Percentiles rank a stretch among this genome's conserved stretches.
These are phyloP conservation scores for Nestor notabilis DNA, from an alignment of 2,113 vertebrate genomes.

Conservation along the genomic window DNA sequence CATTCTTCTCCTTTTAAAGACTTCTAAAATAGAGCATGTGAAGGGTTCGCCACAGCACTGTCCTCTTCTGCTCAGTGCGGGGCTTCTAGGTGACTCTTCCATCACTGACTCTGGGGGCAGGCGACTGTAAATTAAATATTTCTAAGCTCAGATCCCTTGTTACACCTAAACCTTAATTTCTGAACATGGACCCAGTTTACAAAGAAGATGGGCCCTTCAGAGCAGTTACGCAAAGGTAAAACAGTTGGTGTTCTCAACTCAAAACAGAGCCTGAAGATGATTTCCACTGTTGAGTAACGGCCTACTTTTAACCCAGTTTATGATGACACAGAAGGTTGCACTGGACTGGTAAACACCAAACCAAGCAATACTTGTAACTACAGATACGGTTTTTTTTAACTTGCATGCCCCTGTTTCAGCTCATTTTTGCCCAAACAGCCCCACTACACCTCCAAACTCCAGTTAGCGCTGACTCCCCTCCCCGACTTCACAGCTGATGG, in stretches of 20 bases:
- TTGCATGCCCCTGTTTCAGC: not conserved
- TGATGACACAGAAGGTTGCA: not conserved
- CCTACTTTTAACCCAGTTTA: not conserved
- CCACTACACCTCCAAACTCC: not conserved
- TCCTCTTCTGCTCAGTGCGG: not conserved
- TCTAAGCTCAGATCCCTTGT: not conserved
- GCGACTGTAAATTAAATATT: not conserved
- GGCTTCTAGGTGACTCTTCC: not conserved
- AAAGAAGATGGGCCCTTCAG: not conserved
- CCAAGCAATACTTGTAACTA: not conserved
- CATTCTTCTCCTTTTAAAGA: not conserved
- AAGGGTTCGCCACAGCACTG: not conserved
- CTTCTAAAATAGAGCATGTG: not conserved
- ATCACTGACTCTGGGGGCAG: not conserved
- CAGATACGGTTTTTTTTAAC: fast-evolving
- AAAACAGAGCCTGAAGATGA: not conserved
- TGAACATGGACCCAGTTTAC: fast-evolving
- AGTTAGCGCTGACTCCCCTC: not conserved
- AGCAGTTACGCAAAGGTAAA: not conserved
- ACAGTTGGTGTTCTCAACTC: not conserved
- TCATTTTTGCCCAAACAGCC: not conserved
- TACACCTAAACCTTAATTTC: not conserved
- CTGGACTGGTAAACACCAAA: not conserved
- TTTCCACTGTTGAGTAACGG: not conserved
- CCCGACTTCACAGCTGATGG: not conserved